phyloP scores from a whole-genome alignment of 2,888 invertebrate species.

The Aleiodes leptofemur region DNA sequence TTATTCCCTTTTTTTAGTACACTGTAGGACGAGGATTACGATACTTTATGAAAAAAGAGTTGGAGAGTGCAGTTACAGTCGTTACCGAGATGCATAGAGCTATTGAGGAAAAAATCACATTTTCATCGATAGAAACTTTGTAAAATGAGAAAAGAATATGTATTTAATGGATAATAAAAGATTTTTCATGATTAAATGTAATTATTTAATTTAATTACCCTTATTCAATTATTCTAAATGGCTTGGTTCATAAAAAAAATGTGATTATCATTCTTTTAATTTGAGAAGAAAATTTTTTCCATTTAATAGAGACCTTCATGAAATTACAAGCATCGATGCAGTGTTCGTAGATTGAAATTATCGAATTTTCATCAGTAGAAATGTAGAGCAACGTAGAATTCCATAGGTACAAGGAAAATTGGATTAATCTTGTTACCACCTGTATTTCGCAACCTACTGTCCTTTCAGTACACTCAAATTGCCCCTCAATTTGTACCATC shows the following conservation, averaged over 20 bases:
- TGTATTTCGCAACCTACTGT: constrained; percentile 28
- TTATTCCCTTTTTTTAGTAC: constrained; percentile 55
- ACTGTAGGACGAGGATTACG: constrained; percentile 59
- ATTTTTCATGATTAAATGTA: too few relatives aligned
- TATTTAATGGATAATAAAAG: too few relatives aligned
- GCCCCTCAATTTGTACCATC: constrained; percentile 28
- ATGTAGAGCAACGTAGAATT: constrained; percentile 28
- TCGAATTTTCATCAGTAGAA: constrained; percentile 30
- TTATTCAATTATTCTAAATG: too few relatives aligned
- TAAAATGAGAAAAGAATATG: too few relatives aligned
- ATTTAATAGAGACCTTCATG: background rate
- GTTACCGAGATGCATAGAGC: constrained; percentile 54
- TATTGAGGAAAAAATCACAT: constrained; percentile 40
- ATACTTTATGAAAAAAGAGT: constrained; percentile 49
- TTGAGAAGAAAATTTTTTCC: background rate
- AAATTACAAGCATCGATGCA: constrained; percentile 14
- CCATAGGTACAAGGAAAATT: constrained; percentile 23
- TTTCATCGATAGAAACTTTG: background rate
- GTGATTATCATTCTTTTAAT: background rate
- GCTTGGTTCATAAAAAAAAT: too few relatives aligned
- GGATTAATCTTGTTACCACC: constrained; percentile 30
- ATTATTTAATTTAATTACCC: too few relatives aligned
- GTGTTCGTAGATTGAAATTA: constrained; percentile 20
- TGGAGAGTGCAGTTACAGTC: constrained; percentile 55
- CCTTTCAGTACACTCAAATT: constrained; percentile 27